Evolutionary conservation across 2,797 vertebrate genomes (phyloP), one percentile per base, ranked within the genome.

Genomic region (Halcyon badia): DNA sequence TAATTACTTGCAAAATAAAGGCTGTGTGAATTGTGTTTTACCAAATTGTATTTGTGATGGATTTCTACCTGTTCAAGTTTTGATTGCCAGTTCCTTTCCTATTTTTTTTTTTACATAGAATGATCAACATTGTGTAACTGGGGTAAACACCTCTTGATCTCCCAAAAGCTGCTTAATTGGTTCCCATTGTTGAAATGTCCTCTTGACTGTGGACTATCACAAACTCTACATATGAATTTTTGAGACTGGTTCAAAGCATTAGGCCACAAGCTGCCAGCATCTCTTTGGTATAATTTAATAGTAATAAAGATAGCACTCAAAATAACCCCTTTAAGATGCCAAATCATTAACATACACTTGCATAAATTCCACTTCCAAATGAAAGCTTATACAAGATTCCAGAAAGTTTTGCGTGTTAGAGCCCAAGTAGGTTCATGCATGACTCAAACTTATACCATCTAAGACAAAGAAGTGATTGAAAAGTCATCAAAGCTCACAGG

Each of bases 261-360:
- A 91, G 87, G 37, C 65, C 64, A 75, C 41, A 75, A 66, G 14
- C 51, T 94, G 64, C n/a, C 48, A 61, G 31, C 62, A 46, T 78
- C 24, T 75, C 82, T 94, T 92, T 69, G 72, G 76, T 89, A 94
- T 94, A 92, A 91, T 87, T 90, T 88, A 81, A 88, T 69, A 39
- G 21, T 82, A 95, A 93, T 91, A 94, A 94, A 94, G 52, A 85
- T 49, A 89, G 52, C 31, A 71, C 41, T 94, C 64, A 75, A 87
- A 94, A 92, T 87, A 95, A 87, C 78, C 30, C 51, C 75, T 91
- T 83, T 83, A 89, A 92, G 56, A 89, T 85, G 57, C 56, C 84
- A 95, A 78, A 87, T 77, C 37, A 69, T 81, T 95, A 94, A 72
- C n/a, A 61, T 24, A 87, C 24, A 58, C 60, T 71, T 75, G 75